Percentiles rank a stretch among this genome's conserved stretches.
These are phyloP conservation scores for Agelastica alni DNA, from an alignment of 2,888 invertebrate genomes.

Conservation along the genomic window DNA sequence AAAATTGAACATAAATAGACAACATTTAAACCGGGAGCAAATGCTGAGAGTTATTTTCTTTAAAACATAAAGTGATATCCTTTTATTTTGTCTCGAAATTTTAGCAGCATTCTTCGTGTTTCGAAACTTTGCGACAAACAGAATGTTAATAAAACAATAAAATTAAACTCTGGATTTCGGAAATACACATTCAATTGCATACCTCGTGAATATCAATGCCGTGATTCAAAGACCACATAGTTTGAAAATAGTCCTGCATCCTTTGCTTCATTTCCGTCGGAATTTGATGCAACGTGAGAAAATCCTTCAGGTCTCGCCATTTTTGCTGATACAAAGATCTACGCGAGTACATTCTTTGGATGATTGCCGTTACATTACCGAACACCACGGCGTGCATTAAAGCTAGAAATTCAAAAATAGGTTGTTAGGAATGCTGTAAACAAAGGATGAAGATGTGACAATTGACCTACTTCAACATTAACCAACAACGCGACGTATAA, in stretches of 20 bases:
- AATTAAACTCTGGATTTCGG: too few relatives aligned
- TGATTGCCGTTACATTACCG: slow-evolving; percentile 96
- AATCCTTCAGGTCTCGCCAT: slow-evolving; percentile 94
- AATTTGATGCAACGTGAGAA: slow-evolving; percentile 90
- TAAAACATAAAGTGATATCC: too few relatives aligned
- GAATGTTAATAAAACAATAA: too few relatives aligned
- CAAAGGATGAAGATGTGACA: too few relatives aligned
- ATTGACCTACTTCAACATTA: too few relatives aligned
- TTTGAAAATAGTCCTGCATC: slow-evolving; percentile 97
- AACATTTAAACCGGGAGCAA: too few relatives aligned
- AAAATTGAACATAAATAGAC: too few relatives aligned
- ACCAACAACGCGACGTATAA: not conserved
- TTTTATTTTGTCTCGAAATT: too few relatives aligned
- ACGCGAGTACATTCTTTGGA: slow-evolving; percentile 94
- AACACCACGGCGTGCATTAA: slow-evolving; percentile 98
- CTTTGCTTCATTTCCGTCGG: slow-evolving; percentile 93
- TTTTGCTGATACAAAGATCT: slow-evolving; percentile 93
- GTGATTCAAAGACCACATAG: slow-evolving; percentile 97
- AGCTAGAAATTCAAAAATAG: slow-evolving; percentile 64
- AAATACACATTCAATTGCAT: slow-evolving; percentile 37
- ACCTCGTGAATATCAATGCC: slow-evolving; percentile 97
- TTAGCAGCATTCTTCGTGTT: too few relatives aligned
- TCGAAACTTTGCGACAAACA: too few relatives aligned
- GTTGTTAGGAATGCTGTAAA: too few relatives aligned
- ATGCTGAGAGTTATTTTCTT: too few relatives aligned